Conservation (phyloP, 2,888 invertebrate species). For the Ectemnius cavifrons region DNA sequence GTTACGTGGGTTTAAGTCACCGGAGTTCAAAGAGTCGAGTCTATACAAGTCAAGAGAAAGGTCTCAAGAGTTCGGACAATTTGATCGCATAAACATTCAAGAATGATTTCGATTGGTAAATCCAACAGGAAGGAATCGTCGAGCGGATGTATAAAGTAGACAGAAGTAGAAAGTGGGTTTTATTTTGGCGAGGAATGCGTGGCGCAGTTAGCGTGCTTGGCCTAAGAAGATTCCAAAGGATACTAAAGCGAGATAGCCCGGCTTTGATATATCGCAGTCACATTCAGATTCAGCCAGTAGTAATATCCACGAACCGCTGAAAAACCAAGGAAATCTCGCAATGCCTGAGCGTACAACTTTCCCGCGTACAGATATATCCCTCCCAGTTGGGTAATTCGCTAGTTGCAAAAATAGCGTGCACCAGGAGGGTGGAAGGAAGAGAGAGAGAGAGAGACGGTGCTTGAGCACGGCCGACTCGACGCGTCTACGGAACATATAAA, state of each 20-base stretch:
- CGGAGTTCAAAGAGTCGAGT: no score
- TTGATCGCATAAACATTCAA: no score
- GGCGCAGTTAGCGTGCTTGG: no score
- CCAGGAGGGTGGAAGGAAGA: not conserved
- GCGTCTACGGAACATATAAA: no score
- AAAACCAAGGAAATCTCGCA: slow-evolving; percentile 29
- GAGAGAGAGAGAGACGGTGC: not conserved
- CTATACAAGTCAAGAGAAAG: no score
- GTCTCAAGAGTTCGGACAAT: no score
- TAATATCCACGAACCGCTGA: slow-evolving; percentile 23
- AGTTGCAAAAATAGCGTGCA: slow-evolving; percentile 27
- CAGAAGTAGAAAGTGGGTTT: not conserved
- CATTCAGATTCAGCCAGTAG: slow-evolving; percentile 43
- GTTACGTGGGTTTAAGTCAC: no score
- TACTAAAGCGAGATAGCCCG: slow-evolving; percentile 1
- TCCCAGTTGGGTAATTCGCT: slow-evolving; percentile 38
- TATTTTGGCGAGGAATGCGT: slow-evolving; percentile 13
- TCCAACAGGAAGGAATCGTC: no score
- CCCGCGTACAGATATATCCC: slow-evolving; percentile 34
- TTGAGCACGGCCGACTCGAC: no score
- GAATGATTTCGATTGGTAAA: no score
- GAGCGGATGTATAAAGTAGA: not conserved
- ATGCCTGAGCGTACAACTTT: slow-evolving; percentile 14
- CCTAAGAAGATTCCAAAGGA: slow-evolving; percentile 14
- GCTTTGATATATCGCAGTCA: slow-evolving; percentile 15